Percentiles rank a stretch among this genome's conserved stretches.
Conservation (phyloP, 2,888 invertebrate genomes). For the Limnephilus lunatus region DNA sequence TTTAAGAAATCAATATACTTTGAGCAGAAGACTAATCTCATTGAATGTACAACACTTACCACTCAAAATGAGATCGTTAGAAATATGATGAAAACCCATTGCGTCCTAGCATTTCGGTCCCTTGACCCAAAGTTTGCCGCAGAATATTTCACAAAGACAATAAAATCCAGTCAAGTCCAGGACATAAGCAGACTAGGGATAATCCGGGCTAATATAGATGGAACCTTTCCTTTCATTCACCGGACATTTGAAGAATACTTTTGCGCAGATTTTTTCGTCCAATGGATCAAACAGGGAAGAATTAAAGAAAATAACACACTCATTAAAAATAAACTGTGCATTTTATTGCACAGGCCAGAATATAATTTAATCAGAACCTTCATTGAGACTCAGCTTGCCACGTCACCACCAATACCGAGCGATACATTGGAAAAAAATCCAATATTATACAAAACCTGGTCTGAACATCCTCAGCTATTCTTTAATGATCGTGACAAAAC, state of each 20-base stretch:
- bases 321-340: not conserved
- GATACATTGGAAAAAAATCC: not conserved
- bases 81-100: not conserved
- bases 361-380: not conserved
- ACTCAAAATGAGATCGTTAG: not conserved
- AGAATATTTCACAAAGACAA: not conserved
- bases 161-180: not conserved
- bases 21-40: not conserved
- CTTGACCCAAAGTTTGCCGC: not conserved
- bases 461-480: not conserved
- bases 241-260: not conserved
- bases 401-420: not conserved
- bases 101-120: not conserved
- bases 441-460: not conserved
- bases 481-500: too few relatives aligned
- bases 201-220: not conserved
- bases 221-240: slow-evolving; percentile 10
- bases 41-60: fast-evolving
- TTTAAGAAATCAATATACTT: too few relatives aligned
- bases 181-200: slow-evolving; percentile 15
- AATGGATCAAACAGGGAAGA: not conserved
- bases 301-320: not conserved
- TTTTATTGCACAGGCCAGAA: not conserved
- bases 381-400: not conserved
- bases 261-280: not conserved